A percentile compares a stretch with the other conserved stretches of the same genome.
These are phyloP conservation scores for Eulemur albifrons DNA, from an alignment of 2,797 vertebrate species.

Conservation along the genomic window DNA sequence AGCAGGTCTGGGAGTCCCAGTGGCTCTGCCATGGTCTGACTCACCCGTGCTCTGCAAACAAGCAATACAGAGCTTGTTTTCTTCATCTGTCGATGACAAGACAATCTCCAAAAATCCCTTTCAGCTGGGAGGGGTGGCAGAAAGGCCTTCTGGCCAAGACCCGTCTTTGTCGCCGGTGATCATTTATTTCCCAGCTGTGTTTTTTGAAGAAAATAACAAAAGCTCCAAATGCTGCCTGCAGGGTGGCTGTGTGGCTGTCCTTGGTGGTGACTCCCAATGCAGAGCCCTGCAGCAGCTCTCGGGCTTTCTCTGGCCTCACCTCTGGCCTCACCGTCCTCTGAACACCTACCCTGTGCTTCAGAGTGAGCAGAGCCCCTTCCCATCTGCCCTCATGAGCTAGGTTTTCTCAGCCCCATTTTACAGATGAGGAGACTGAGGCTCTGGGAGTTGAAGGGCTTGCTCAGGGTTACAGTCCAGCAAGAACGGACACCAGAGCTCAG, in stretches of 20 bases:
- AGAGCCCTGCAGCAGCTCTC: neutral
- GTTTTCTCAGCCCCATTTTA: neutral
- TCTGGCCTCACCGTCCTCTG: neutral
- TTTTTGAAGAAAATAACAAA: constrained; percentile 65
- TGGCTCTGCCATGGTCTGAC: neutral
- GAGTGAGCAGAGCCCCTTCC: neutral
- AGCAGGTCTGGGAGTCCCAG: neutral
- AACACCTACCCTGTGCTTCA: neutral
- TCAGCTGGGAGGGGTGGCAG: neutral
- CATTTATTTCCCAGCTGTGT: constrained; percentile 49
- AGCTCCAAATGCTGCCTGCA: neutral
- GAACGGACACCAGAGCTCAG: neutral
- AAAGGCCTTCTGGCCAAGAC: constrained; percentile 32
- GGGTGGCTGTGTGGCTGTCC: constrained; percentile 21
- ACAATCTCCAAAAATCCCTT: neutral
- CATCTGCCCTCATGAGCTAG: neutral
- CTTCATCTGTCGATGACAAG: neutral
- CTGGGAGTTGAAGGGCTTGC: neutral
- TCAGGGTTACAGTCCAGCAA: neutral
- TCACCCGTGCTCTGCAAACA: neutral
- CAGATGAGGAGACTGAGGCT: neutral
- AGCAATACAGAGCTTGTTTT: neutral
- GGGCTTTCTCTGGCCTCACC: neutral
- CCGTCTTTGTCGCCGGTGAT: neutral
- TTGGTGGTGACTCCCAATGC: neutral